These are phyloP conservation scores for Acanthosepion pharaonis DNA, from an alignment of 2,888 invertebrate species.

Conservation along the genomic window DNA sequence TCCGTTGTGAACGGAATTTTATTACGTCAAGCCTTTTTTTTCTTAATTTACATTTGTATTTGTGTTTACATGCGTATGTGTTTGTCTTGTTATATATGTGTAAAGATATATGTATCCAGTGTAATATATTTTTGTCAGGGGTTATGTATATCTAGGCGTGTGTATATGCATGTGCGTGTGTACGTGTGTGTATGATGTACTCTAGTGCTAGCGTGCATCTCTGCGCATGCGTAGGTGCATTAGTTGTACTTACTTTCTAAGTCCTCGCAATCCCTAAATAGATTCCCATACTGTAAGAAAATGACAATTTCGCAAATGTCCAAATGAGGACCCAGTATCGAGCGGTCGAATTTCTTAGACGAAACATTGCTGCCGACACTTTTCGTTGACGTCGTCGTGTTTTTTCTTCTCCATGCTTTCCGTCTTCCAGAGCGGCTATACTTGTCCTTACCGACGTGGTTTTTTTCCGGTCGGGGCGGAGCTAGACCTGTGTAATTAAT, in stretches of 20 bases:
- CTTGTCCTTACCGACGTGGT: conserved; percentile 16
- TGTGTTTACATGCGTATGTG: neutral
- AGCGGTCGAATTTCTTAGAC: neutral
- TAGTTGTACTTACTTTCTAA: conserved; percentile 63
- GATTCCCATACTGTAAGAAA: conserved; percentile 66
- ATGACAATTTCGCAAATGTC: conserved; percentile 53
- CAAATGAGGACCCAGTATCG: neutral
- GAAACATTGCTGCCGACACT: neutral
- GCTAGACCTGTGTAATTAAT: neutral
- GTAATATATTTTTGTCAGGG: neutral
- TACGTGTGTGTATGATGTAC: neutral
- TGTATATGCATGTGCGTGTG: neutral
- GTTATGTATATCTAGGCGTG: neutral
- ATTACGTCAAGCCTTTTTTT: too few species aligned
- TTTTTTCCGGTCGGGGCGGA: neutral
- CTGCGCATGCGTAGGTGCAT: too few species aligned
- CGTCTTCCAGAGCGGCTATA: neutral
- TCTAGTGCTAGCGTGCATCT: too few species aligned
- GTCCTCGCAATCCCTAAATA: conserved; percentile 68
- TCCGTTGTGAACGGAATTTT: too few species aligned
- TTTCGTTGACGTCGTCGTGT: neutral
- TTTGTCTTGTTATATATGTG: neutral
- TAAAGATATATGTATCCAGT: neutral
- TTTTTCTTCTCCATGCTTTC: neutral
- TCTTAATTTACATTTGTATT: neutral